A percentile compares a stretch with the other conserved stretches of the same genome.
phyloP scores from a whole-genome alignment of 2,888 invertebrate species.

The Troilus luridus region DNA sequence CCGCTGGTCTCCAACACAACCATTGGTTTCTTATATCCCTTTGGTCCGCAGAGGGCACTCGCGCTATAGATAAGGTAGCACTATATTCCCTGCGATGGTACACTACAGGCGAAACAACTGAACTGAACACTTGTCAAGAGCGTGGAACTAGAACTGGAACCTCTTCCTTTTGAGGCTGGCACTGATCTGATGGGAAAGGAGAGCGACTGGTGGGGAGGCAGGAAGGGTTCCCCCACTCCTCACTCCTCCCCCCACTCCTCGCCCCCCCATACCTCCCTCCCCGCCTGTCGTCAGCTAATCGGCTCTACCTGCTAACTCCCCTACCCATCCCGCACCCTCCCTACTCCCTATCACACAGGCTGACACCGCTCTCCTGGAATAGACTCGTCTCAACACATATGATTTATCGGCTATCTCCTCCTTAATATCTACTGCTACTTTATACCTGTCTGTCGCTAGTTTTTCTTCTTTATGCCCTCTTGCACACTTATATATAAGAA shows the following conservation, averaged over 20 bases:
- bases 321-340: not conserved
- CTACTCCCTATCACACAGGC: conserved; percentile 43
- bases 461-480: conserved; percentile 43
- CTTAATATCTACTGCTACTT: conserved; percentile 54
- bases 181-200: conserved; percentile 71
- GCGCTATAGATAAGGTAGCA: not conserved
- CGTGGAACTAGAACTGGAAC: conserved; percentile 70
- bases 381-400: conserved; percentile 58
- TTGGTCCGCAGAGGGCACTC: conserved; percentile 69
- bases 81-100: not conserved
- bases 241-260: not conserved
- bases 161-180: conserved; percentile 74
- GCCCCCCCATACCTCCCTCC: not conserved
- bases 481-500: conserved; percentile 14
- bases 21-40: conserved; percentile 60
- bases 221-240: conserved; percentile 19
- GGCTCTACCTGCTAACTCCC: conserved; percentile 53
- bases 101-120: not conserved
- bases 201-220: conserved; percentile 57
- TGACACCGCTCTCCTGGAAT: conserved; percentile 47
- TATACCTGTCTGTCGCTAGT: conserved; percentile 43
- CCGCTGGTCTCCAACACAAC: conserved; percentile 71
- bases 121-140: conserved; percentile 33
- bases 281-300: conserved; percentile 56
- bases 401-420: conserved; percentile 52